Evolutionary conservation across 2,888 invertebrate species (phyloP).

Genomic region (Leptinotarsa juncta): DNA sequence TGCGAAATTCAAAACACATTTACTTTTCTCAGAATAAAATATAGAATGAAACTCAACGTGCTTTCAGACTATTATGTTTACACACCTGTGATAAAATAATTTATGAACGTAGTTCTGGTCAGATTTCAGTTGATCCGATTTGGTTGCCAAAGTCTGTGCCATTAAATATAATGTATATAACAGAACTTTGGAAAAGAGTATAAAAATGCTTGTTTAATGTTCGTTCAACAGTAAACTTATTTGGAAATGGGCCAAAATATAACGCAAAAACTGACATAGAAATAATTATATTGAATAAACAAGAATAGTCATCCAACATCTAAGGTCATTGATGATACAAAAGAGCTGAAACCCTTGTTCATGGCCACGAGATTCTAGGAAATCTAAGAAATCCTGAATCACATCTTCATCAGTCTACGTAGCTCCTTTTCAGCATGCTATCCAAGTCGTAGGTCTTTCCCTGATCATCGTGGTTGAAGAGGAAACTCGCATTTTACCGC

Average conservation of each 20-base stretch:
- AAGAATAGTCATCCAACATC: too few species aligned
- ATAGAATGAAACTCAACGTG: background rate
- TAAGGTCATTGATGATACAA: too few species aligned
- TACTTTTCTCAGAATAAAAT: too few species aligned
- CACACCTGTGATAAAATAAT: slow-evolving; percentile 3
- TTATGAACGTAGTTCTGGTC: slow-evolving; percentile 1
- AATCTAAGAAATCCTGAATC: too few species aligned
- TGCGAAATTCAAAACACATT: too few species aligned
- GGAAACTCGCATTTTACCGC: too few species aligned
- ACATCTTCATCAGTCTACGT: too few species aligned
- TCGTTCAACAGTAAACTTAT: background rate
- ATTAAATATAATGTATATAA: background rate
- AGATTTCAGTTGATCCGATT: background rate
- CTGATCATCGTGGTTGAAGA: too few species aligned
- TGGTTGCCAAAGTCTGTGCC: slow-evolving; percentile 8
- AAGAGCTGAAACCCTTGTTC: too few species aligned
- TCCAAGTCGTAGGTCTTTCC: too few species aligned
- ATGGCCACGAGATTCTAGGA: too few species aligned
- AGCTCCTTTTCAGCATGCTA: too few species aligned
- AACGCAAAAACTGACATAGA: background rate
- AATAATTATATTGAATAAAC: background rate
- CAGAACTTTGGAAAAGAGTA: background rate
- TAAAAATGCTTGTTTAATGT: background rate
- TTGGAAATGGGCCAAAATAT: background rate
- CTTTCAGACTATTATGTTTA: background rate